phyloP scores from a whole-genome alignment of 2,888 invertebrate genomes.

The Onthophagus sagittarius region DNA sequence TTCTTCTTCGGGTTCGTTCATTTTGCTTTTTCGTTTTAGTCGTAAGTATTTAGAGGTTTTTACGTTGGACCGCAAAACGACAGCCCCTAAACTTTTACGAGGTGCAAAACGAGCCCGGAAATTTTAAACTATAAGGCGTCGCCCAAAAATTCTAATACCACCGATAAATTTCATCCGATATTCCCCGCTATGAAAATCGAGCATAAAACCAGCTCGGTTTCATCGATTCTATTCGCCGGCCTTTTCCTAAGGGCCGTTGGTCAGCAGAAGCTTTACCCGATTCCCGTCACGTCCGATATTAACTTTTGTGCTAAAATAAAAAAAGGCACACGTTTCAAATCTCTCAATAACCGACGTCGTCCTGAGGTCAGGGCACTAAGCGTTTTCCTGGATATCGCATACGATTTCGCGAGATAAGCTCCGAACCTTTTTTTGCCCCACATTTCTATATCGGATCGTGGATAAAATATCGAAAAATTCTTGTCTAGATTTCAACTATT shows the following conservation, averaged over 20 bases:
- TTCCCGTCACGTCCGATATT: conserved; percentile 9
- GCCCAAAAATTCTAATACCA: conserved; percentile 1
- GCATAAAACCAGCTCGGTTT: not conserved
- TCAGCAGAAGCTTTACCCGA: not conserved
- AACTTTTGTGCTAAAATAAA: conserved; percentile 14
- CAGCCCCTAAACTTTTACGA: not conserved
- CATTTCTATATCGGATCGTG: not conserved
- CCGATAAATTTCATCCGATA: not conserved
- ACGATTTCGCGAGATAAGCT: not conserved
- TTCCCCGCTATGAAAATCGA: not conserved
- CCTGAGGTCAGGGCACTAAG: not conserved
- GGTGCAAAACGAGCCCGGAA: not conserved
- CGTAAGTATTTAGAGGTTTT: not conserved
- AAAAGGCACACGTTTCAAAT: conserved; percentile 9
- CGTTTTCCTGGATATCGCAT: not conserved
- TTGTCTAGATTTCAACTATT: too few species aligned
- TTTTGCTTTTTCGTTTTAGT: not conserved
- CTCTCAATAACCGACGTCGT: conserved; percentile 1
- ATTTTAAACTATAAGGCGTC: not conserved
- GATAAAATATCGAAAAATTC: not conserved
- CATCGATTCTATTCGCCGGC: not conserved
- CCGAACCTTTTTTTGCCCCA: not conserved
- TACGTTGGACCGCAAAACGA: not conserved
- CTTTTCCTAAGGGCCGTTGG: not conserved
- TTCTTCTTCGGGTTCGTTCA: too few species aligned